Conservation (phyloP, 2,888 invertebrate species). For the Xylota segnis region DNA sequence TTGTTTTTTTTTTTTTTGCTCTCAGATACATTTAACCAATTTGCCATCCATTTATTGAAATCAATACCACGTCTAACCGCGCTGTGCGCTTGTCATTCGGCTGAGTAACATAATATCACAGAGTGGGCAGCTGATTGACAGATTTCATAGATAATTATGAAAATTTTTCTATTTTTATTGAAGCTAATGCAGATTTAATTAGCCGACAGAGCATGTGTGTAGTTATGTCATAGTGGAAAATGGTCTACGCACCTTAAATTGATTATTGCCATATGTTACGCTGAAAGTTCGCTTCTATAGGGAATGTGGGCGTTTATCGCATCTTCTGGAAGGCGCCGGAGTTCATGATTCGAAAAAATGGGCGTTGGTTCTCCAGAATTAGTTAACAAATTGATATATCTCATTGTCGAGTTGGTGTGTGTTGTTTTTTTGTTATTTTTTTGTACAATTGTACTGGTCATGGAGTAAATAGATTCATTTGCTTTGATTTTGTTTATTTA, state of each 20-base stretch:
- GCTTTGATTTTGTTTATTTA: too few relatives aligned
- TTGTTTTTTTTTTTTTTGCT: not conserved
- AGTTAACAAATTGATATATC: not conserved
- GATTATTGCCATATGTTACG: slow-evolving; percentile 34
- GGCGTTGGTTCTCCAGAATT: slow-evolving; percentile 9
- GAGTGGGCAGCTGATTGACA: slow-evolving; percentile 45
- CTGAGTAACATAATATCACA: slow-evolving; percentile 5
- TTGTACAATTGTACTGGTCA: not conserved
- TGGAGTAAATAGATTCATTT: too few relatives aligned
- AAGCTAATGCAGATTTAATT: slow-evolving; percentile 37
- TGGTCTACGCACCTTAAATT: slow-evolving; percentile 16
- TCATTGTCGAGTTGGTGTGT: not conserved
- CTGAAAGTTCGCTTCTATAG: not conserved
- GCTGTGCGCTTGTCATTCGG: slow-evolving; percentile 9
- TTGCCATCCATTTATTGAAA: slow-evolving; percentile 33
- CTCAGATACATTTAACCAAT: slow-evolving; percentile 18
- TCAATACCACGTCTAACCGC: slow-evolving; percentile 24
- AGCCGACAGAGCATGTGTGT: too few relatives aligned
- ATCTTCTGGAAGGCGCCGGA: not conserved
- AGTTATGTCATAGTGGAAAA: slow-evolving; percentile 19
- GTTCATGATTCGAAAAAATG: slow-evolving; percentile 13
- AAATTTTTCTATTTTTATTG: not conserved
- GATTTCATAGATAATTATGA: slow-evolving; percentile 14
- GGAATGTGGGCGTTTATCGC: slow-evolving; percentile 17
- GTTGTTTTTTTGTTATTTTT: not conserved